Evolutionary conservation across 2,888 invertebrate genomes (phyloP), one percentile per base, ranked within the genome.

Genomic region (Taphrorychus bicolor): DNA sequence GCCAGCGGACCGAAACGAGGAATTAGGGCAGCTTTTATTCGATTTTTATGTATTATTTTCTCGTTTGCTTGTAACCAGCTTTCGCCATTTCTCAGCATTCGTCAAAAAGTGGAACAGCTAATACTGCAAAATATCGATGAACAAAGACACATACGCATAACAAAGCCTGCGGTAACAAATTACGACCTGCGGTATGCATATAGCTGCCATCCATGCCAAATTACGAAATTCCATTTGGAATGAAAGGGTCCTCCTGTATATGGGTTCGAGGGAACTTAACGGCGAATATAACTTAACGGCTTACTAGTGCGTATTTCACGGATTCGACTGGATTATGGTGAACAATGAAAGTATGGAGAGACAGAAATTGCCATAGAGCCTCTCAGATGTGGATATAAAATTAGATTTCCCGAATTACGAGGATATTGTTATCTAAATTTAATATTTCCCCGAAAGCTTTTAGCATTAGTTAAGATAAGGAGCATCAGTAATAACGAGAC

Each of bases 21-120:
- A 45, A 5, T 45, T 45, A 18, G 4, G 45, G 7, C 45, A 9
- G 32, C 14, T 45, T 45, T 45, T 45, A 45, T 45, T 3, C 18
- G 45, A 45, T 45, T 45, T 45, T 45, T 45, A 45, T 45, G 45
- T 45, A 45, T 3, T 45, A 45, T 45, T 45, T 32, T 11, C 32
- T 3, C 32, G 32, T 32, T 32, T 3, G 11, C 32, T 32, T 32
- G 32, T 32, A 32, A 32, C 32, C 32, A 32, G 32, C 9, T 32
- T 32, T 32, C 32, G 3, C 7, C 32, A 32, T 32, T 32, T 32
- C 11, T 3, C 32, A 7, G 1, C 1, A 1, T 32, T 1, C 3
- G 11, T 32, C 3, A 7, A 32, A 32, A 32, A n/a, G n/a, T n/a
- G 32, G 32, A 32, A 3, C 11, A 7, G 11, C 32, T 9, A 32